Conservation (phyloP, 2,113 vertebrate species). For the Esox niger region DNA sequence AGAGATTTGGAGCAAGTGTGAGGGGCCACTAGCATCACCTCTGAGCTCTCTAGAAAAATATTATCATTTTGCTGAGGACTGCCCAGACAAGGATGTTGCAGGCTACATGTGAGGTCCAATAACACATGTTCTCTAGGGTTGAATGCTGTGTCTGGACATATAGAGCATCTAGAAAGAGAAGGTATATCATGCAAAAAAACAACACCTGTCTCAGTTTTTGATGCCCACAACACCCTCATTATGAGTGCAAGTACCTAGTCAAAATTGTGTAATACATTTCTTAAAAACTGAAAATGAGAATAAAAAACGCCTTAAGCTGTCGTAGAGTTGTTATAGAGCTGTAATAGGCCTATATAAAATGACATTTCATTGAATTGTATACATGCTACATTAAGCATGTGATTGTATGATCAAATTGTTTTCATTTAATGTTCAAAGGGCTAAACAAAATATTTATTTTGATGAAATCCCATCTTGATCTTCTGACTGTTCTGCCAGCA, state of each 20-base stretch:
- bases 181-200: constrained; percentile 58
- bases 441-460: background rate
- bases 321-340: too few species aligned
- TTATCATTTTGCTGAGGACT: constrained; percentile 71
- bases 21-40: constrained; percentile 52
- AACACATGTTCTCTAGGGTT: constrained; percentile 64
- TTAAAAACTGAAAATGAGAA: background rate
- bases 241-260: background rate
- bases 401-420: too few species aligned
- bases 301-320: too few species aligned
- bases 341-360: too few species aligned
- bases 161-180: constrained; percentile 46
- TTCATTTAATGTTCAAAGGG: too few species aligned
- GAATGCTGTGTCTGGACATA: constrained; percentile 66
- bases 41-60: constrained; percentile 69
- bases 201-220: constrained; percentile 68
- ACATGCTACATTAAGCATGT: too few species aligned
- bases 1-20: constrained; percentile 53
- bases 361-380: too few species aligned
- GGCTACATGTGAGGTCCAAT: constrained; percentile 71
- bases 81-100: constrained; percentile 55
- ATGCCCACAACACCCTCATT: constrained; percentile 4
- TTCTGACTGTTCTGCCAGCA: constrained; percentile 1
- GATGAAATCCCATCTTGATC: background rate
- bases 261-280: background rate